Percentiles rank a stretch among this genome's conserved stretches.
These are phyloP conservation scores for Parus major DNA, from an alignment of 2,113 vertebrate species.

Conservation along the genomic window DNA sequence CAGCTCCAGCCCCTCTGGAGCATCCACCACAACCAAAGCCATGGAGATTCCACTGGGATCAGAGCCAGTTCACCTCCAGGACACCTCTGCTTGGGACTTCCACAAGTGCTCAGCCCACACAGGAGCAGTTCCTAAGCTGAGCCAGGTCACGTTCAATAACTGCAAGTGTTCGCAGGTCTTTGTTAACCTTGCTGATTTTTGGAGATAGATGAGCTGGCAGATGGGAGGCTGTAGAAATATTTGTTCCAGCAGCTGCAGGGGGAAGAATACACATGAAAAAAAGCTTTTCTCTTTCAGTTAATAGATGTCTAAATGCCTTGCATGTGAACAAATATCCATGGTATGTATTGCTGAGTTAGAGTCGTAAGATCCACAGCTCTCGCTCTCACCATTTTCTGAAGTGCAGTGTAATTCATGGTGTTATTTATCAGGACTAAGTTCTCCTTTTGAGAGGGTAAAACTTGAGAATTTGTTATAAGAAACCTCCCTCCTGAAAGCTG, in stretches of 20 bases:
- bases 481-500: neutral
- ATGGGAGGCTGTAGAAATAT: neutral
- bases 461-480: neutral
- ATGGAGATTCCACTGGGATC: rapidly evolving
- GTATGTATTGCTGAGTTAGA: neutral
- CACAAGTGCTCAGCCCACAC: neutral
- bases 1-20: neutral
- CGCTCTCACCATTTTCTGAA: neutral
- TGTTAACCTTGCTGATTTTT: neutral
- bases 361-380: rapidly evolving
- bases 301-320: neutral
- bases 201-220: neutral
- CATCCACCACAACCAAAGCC: neutral
- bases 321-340: neutral
- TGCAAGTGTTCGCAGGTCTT: neutral
- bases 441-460: neutral
- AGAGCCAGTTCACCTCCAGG: neutral
- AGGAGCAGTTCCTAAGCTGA: neutral
- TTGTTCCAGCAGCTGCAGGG: slow-evolving; percentile 16
- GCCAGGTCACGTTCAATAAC: neutral
- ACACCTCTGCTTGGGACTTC: neutral
- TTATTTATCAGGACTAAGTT: neutral
- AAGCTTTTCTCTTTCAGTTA: neutral
- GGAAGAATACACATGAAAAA: neutral
- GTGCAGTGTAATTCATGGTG: neutral